Percentiles rank a stretch among this genome's conserved stretches.
Evolutionary conservation across 1,140 invertebrate genomes (phyloP).

Genomic region (Ruditapes philippinarum): DNA sequence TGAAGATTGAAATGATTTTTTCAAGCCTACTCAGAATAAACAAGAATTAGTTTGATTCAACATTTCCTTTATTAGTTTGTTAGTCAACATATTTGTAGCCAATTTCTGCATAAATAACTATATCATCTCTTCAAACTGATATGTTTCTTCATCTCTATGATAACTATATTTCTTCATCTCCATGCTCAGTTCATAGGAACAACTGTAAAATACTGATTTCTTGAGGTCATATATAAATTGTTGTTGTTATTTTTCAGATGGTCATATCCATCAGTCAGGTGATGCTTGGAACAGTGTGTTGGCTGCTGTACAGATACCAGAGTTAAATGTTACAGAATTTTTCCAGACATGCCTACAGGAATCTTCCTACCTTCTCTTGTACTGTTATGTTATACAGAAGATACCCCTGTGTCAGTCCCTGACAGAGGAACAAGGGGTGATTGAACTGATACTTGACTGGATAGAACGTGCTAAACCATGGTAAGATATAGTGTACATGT

Average conservation of each 20-base stretch:
- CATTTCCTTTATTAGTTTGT: no score
- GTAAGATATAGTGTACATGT: slow-evolving; percentile 76
- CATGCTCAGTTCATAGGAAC: no score
- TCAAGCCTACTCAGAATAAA: no score
- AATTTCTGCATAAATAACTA: no score
- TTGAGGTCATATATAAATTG: no score
- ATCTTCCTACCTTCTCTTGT: slow-evolving; percentile 81
- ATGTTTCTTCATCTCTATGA: no score
- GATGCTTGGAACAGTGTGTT: slow-evolving; percentile 82
- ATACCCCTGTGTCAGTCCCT: slow-evolving; percentile 80
- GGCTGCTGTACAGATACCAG: slow-evolving; percentile 82
- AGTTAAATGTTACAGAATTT: slow-evolving; percentile 82
- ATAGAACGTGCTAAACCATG: slow-evolving; percentile 80
- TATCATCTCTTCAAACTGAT: no score
- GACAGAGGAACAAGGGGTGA: slow-evolving; percentile 75
- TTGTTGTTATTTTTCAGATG: slow-evolving; percentile 7
- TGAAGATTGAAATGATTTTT: no score
- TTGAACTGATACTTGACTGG: slow-evolving; percentile 80
- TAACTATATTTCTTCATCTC: no score
- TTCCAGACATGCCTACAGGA: slow-evolving; percentile 77
- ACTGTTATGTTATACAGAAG: slow-evolving; percentile 79
- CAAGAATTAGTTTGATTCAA: no score
- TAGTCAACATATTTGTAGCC: no score
- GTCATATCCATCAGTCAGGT: not conserved
- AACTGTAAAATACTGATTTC: no score